Evolutionary conservation across 1,140 invertebrate genomes (phyloP), one percentile per base, ranked within the genome.

Genomic region (Pogonus chalceus): DNA sequence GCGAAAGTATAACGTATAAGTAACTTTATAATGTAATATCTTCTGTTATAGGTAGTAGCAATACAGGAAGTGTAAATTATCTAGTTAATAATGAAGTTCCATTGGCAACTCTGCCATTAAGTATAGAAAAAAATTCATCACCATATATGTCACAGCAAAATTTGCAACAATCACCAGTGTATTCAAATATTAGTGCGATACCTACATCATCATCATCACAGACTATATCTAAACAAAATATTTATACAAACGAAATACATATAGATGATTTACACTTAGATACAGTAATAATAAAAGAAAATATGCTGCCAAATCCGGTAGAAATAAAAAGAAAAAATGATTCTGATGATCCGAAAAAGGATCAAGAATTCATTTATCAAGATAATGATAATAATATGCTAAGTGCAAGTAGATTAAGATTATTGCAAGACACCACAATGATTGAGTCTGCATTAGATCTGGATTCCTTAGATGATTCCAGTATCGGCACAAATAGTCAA

Each of bases 361-460:
- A 49, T 22, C 20, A 57, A 39, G 67, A 70, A 57, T 48, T 68
- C 54, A 68, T 66, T n/a, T 20, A 58, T 12, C 61, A 62, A 39
- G 68, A 70, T 7, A 67, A 68, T 52, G 68, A 69, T 48, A 70
- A 68, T 47, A 63, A 58, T 55, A 58, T 65, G 56, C 62, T 69
- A 51, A 75, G 72, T 57, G 80, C 81, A 1, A 85, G 80, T 62
- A 76, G 81, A 58, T 73, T 89, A 60, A 75, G 81, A 58, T 70
- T 89, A 56, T 73, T 89, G 53, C 85, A 88, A 61, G 85, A 88
- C 67, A 87, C 85, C 14, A 90, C 87, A 3, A 89, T 90, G 87
- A 90, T 90, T 62, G 87, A 89, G 62, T 88, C 87, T 21, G 87
- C 87, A 9, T 72, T 91, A 52, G 88, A 92, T 74, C 75, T 90